These are phyloP conservation scores for Aphis gossypii DNA, from an alignment of 1,140 invertebrate genomes.

Conservation along the genomic window DNA sequence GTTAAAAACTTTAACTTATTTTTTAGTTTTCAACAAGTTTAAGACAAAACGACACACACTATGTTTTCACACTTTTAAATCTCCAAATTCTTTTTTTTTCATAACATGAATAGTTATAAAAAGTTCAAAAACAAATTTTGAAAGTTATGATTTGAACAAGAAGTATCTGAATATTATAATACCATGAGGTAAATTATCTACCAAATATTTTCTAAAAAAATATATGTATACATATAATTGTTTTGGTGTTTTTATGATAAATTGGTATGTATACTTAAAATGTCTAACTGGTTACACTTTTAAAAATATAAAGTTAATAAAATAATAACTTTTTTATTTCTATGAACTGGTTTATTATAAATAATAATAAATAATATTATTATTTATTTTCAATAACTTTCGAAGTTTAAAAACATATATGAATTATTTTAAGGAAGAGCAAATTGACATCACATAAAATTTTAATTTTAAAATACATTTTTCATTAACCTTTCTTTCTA, in stretches of 20 bases:
- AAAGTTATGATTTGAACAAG: slow-evolving; percentile 6
- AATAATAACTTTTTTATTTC: too few relatives aligned
- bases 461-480: background rate
- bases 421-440: background rate
- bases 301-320: too few relatives aligned
- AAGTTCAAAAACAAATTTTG: slow-evolving; percentile 7
- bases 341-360: too few relatives aligned
- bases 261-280: background rate
- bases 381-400: too few relatives aligned
- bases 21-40: background rate
- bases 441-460: background rate
- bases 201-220: background rate
- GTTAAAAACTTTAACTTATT: slow-evolving; percentile 25
- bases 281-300: background rate
- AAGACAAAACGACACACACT: background rate
- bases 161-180: background rate
- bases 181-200: background rate
- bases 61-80: slow-evolving; percentile 37
- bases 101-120: background rate
- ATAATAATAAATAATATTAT: too few relatives aligned
- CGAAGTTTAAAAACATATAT: background rate
- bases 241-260: background rate
- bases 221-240: background rate
- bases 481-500: background rate
- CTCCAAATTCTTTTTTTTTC: background rate